Conservation (phyloP, 1,140 invertebrate species). For the Drosophila baimaii region DNA sequence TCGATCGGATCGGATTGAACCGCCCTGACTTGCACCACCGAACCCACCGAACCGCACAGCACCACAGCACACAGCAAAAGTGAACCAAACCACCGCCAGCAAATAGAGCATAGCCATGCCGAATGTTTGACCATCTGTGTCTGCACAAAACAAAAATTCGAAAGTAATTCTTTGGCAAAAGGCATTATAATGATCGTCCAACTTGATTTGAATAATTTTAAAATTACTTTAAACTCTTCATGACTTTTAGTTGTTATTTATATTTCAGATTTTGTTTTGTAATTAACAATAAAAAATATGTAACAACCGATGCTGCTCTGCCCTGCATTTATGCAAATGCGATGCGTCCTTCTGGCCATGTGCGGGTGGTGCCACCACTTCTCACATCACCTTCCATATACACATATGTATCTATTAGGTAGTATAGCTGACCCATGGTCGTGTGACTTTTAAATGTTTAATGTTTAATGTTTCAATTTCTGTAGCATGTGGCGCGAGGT, state of each 20-base stretch:
- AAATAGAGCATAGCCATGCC: constrained; percentile 74
- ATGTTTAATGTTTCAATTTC: constrained; percentile 16
- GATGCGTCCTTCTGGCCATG: constrained; percentile 3
- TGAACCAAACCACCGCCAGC: constrained; percentile 22
- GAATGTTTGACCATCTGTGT: constrained; percentile 67
- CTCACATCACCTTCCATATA: background rate
- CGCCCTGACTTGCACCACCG: constrained; percentile 32
- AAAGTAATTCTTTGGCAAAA: constrained; percentile 43
- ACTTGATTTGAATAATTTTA: background rate
- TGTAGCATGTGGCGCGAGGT: constrained; percentile 67
- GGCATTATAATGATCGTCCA: background rate
- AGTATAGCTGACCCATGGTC: constrained; percentile 16
- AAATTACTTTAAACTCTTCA: no score
- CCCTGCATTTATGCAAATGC: background rate
- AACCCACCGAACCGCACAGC: constrained; percentile 30
- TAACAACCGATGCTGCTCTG: no score
- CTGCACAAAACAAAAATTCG: constrained; percentile 47
- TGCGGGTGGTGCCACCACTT: background rate
- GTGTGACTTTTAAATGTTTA: constrained; percentile 1
- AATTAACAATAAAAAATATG: no score
- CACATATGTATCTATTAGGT: background rate
- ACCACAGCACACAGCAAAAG: no score
- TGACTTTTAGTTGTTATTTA: no score
- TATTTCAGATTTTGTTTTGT: no score
- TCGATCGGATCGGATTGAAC: constrained; percentile 16